Percentiles rank a stretch among this genome's conserved stretches.
Evolutionary conservation across 2,113 vertebrate species (phyloP).

Genomic region (Lipophrys pholis): DNA sequence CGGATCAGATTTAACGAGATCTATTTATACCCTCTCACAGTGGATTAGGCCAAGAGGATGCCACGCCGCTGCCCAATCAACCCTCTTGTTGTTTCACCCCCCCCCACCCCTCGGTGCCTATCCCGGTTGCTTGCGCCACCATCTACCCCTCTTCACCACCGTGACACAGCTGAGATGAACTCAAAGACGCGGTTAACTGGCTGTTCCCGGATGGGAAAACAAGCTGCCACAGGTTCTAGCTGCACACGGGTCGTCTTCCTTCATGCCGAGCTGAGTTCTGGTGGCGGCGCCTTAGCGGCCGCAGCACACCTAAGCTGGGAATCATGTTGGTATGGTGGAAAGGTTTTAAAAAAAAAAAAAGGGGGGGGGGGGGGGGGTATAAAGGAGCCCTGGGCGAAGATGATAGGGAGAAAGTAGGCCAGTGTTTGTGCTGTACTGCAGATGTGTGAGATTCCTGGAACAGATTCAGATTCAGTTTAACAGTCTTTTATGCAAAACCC

Average conservation of each 20-base stretch:
- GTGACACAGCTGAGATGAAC: slow-evolving; percentile 26
- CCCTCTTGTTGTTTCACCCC: slow-evolving; percentile 38
- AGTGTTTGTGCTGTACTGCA: slow-evolving; percentile 55
- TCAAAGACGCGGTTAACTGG: slow-evolving; percentile 12
- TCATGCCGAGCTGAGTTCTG: slow-evolving; percentile 27
- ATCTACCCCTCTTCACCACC: no score
- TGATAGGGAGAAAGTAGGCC: slow-evolving; percentile 75
- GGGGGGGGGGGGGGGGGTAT: slow-evolving; percentile 35
- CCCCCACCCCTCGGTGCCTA: background rate
- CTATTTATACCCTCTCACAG: slow-evolving; percentile 79
- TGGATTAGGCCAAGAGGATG: slow-evolving; percentile 71
- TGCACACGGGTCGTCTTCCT: background rate
- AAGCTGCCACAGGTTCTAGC: background rate
- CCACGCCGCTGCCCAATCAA: slow-evolving; percentile 48
- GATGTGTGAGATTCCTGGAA: slow-evolving; percentile 63
- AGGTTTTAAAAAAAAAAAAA: slow-evolving; percentile 20
- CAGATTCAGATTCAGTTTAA: slow-evolving; percentile 49
- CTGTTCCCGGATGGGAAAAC: background rate
- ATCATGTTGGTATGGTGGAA: slow-evolving; percentile 12
- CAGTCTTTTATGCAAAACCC: slow-evolving; percentile 42
- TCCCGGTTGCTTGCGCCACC: background rate
- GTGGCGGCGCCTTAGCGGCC: slow-evolving; percentile 16
- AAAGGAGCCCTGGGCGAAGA: slow-evolving; percentile 56
- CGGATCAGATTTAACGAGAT: slow-evolving; percentile 78
- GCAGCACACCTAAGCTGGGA: slow-evolving; percentile 8